Base-by-base conservation (phyloP, 1,140 invertebrate species). In the Drosophila melanica region DNA sequence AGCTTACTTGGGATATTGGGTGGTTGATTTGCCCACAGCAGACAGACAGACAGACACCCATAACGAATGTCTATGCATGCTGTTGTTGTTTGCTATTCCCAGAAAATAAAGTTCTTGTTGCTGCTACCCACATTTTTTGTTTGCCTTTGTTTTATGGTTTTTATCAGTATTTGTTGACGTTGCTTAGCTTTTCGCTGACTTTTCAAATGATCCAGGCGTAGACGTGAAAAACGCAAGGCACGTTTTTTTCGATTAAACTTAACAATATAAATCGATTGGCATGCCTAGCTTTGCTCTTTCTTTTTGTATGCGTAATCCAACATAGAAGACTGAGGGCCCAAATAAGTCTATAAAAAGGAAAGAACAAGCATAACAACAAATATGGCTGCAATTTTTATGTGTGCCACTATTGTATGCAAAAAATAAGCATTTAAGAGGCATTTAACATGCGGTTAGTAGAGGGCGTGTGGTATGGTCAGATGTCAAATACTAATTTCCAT, bases 241-340 rank as follows among this genome's bases (percentile, higher is more conserved):
- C 48, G 27, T 66, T 66, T 78, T 86, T 73, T 87, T 87, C 79
- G 82, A 86, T 86, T 86, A 87, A 87, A 79, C 68, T 67, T 77
- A 67, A 78, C 75, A 81, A 63, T 86, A 65, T 78, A 85, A 86
- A 86, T 86, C 81, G 81, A 86, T 87, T 81, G 67, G 65, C 59
- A 81, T 71, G 75, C 60, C 9, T 35, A 10, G 33, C 33, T 0
- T 35, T 10, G 33, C 7, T 9, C 2, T 35, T 9, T 8, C 33
- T 48, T 39, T 65, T 60, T 54, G 54, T 68, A 48, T 41, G 62
- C 47, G 68, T 80, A 81, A 81, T 81, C 72, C 53, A 66, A 59
- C 50, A 41, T 8, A 27, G 9, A 23, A 71, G 58, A 18, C 67
- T 27, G 50, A 37, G 57, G 39, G 51, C 47, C 39, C 12, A 51